Conservation (phyloP, 2,113 vertebrate genomes). For the Paradoxurus hermaphroditus region DNA sequence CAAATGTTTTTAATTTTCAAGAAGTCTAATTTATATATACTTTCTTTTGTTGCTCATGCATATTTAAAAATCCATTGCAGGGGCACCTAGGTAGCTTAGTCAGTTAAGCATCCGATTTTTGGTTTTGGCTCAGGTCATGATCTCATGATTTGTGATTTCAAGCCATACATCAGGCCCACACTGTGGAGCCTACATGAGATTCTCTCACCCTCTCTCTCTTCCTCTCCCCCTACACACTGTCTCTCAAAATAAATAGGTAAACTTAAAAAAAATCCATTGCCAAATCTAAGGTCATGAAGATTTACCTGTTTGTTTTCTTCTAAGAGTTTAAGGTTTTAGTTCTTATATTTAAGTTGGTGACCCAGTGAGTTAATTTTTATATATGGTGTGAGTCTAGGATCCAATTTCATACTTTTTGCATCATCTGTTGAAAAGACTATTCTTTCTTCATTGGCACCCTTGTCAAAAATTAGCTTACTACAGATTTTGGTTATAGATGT, state of each 20-base stretch:
- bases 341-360: not conserved
- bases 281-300: slow-evolving; percentile 10
- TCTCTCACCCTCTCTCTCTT: too few relatives aligned
- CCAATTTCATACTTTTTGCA: not conserved
- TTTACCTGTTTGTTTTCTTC: not conserved
- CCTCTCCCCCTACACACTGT: too few relatives aligned
- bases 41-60: not conserved
- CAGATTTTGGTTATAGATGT: not conserved
- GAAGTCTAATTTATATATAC: not conserved
- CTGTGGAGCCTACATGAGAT: too few relatives aligned
- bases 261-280: not conserved
- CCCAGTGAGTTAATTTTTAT: not conserved
- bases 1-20: slow-evolving; percentile 25
- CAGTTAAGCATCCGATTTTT: too few relatives aligned
- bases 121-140: too few relatives aligned
- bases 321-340: not conserved
- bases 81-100: too few relatives aligned
- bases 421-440: not conserved
- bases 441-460: not conserved
- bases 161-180: too few relatives aligned
- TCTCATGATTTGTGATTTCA: too few relatives aligned
- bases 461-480: not conserved
- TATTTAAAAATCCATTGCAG: not conserved
- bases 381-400: not conserved
- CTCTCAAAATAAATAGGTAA: too few relatives aligned